A percentile compares a stretch with the other conserved stretches of the same genome.
Evolutionary conservation across 2,888 invertebrate genomes (phyloP).

Genomic region (Sphaerophoria rueppellii): DNA sequence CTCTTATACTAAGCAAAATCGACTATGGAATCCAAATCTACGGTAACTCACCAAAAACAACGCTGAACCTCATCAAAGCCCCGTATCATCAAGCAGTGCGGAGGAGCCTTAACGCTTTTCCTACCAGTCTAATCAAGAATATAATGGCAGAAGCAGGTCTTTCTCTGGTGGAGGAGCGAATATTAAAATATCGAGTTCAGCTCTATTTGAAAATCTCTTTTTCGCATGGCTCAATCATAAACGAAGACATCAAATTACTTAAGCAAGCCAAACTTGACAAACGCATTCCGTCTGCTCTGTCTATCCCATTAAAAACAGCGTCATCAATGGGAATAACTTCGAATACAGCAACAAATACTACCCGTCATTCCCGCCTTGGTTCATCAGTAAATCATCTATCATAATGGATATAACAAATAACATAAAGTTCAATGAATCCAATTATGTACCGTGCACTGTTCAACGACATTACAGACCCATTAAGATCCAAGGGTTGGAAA

Average conservation of each 20-base stretch:
- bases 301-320: background rate
- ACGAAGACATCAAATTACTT: background rate
- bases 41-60: too few species aligned
- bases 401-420: too few species aligned
- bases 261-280: background rate
- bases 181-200: conserved; percentile 1
- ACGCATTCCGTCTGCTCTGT: background rate
- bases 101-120: conserved; percentile 45
- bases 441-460: too few species aligned
- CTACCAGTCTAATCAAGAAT: conserved; percentile 26
- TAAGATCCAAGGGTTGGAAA: background rate
- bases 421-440: too few species aligned
- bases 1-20: conserved; percentile 34
- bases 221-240: background rate
- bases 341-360: too few species aligned
- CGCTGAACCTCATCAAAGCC: conserved; percentile 15
- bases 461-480: too few species aligned
- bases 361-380: too few species aligned
- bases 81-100: conserved; percentile 33
- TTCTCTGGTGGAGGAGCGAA: background rate
- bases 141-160: background rate
- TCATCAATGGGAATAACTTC: too few species aligned
- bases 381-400: too few species aligned
- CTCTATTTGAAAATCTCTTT: background rate
- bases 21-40: conserved; percentile 18